These are phyloP conservation scores for Lathamus discolor DNA, from an alignment of 2,113 vertebrate genomes.

Conservation along the genomic window DNA sequence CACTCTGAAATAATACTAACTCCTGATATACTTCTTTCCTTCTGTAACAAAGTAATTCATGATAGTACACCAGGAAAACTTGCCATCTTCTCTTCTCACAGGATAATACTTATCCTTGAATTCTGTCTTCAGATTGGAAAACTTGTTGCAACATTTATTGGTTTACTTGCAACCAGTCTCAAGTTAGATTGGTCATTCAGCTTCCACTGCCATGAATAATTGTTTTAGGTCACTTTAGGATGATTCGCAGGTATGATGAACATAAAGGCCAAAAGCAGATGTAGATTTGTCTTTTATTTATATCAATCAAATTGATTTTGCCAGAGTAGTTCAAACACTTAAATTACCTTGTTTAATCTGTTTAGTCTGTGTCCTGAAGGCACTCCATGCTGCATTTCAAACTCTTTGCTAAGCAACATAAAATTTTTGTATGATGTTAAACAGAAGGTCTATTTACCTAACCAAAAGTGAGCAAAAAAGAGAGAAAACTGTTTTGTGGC, in stretches of 20 bases:
- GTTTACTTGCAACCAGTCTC: not conserved
- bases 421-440: not conserved
- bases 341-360: not conserved
- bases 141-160: not conserved
- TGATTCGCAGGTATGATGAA: not conserved
- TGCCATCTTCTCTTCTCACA: not conserved
- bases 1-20: not conserved
- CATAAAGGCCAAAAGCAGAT: not conserved
- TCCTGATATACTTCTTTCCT: not conserved
- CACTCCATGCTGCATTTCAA: not conserved
- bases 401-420: not conserved
- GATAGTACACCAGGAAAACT: not conserved
- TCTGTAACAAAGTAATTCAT: not conserved
- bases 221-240: not conserved
- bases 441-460: not conserved
- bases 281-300: not conserved
- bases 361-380: not conserved
- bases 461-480: not conserved
- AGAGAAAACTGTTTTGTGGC: not conserved
- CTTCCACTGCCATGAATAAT: not conserved
- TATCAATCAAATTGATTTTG: not conserved
- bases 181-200: not conserved
- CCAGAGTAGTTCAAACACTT: not conserved
- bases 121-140: not conserved
- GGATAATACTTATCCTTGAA: not conserved